A percentile compares a stretch with the other conserved stretches of the same genome.
phyloP scores from a whole-genome alignment of 1,140 invertebrate genomes.

The Drosophila lini region DNA sequence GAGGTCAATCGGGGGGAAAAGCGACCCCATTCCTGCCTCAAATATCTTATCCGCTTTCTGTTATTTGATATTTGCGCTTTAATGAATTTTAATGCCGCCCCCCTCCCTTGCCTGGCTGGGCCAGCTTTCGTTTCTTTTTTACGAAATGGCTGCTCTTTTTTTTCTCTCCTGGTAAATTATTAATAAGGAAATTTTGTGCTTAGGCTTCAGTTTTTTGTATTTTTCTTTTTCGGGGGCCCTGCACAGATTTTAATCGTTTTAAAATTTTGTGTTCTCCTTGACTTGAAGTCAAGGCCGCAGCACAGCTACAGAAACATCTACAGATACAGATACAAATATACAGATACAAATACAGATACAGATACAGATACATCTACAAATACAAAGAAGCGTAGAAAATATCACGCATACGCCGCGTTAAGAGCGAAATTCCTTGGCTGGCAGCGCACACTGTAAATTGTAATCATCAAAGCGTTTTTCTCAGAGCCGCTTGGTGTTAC shows the following conservation, averaged over 20 bases:
- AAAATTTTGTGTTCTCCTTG: slow-evolving; percentile 26
- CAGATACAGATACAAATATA: not conserved
- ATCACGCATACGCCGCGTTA: slow-evolving; percentile 56
- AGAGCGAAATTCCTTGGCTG: slow-evolving; percentile 36
- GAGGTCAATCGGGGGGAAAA: slow-evolving; percentile 11
- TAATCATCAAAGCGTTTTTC: slow-evolving; percentile 75
- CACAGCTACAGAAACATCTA: too few species aligned
- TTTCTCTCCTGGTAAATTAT: slow-evolving; percentile 54
- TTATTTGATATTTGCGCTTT: slow-evolving; percentile 71
- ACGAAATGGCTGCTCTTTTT: slow-evolving; percentile 6
- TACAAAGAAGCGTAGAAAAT: slow-evolving; percentile 13
- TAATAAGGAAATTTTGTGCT: slow-evolving; percentile 72
- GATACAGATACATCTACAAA: slow-evolving; percentile 1
- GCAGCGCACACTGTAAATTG: slow-evolving; percentile 77
- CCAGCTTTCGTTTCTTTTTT: slow-evolving; percentile 27
- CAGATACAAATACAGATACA: not conserved
- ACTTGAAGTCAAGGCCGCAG: slow-evolving; percentile 22
- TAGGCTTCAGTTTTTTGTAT: slow-evolving; percentile 39
- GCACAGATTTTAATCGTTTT: slow-evolving; percentile 59
- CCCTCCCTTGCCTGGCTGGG: slow-evolving; percentile 4
- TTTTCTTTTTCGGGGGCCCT: not conserved
- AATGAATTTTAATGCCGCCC: slow-evolving; percentile 59
- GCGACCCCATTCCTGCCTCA: slow-evolving; percentile 7
- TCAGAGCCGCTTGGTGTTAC: slow-evolving; percentile 83
- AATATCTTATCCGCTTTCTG: slow-evolving; percentile 47